Evolutionary conservation across 2,888 invertebrate genomes (phyloP).

Genomic region (Nomada ferruginata): DNA sequence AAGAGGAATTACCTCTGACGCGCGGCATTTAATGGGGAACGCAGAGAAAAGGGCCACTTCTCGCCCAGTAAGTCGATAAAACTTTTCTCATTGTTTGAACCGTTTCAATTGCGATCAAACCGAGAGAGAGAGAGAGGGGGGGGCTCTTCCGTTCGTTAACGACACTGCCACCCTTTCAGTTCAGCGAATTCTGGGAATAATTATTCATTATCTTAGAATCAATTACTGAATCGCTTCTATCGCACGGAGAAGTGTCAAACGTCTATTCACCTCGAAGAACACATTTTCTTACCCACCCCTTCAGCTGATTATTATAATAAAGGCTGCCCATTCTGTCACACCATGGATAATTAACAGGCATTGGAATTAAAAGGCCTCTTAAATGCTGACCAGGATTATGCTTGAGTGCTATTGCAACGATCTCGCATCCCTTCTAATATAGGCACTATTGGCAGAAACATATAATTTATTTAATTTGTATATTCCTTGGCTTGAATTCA

Average conservation of each 20-base stretch:
- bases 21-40: not conserved
- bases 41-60: not conserved
- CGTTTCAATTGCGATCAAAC: not conserved
- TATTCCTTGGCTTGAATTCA: no score
- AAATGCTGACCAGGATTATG: not conserved
- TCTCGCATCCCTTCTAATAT: not conserved
- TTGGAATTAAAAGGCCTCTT: not conserved
- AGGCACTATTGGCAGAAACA: no score
- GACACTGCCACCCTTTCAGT: not conserved
- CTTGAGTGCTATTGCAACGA: not conserved
- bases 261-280: constrained; percentile 6
- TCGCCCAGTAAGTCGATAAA: constrained; percentile 2
- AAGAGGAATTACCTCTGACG: no score
- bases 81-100: constrained; percentile 10
- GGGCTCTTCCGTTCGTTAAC: not conserved
- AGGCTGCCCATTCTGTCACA: not conserved
- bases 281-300: not conserved
- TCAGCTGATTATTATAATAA: not conserved
- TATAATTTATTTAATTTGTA: no score
- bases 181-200: not conserved
- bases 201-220: constrained; percentile 23
- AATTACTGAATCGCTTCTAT: not conserved
- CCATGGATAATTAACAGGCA: not conserved
- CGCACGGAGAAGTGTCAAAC: constrained; percentile 5
- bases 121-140: not conserved